Base-by-base conservation (phyloP, 2,113 vertebrate genomes). In the Serinus canaria region DNA sequence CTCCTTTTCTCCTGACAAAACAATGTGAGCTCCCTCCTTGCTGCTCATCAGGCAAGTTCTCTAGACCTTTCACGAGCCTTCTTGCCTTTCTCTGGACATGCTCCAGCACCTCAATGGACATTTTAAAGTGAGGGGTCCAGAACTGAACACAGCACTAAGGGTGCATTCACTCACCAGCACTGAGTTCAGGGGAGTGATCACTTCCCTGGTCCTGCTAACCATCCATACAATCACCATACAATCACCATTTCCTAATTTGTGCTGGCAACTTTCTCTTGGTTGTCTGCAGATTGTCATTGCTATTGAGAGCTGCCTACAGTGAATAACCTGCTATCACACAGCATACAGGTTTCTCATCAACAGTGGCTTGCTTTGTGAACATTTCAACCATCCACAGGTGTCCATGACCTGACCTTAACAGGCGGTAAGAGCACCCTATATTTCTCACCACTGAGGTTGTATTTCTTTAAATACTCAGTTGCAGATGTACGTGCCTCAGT, bases 11-110 rank as follows among this genome's bases (percentile, higher is more conserved):
- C 30, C 25, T 50, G 59, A 52, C 2, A n/a, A 20, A 66, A 58
- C 18, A 73, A 44, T 13, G 1, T 13, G 7, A 59, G 33, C 27
- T 67, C 31, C 6, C 19, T 67, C 44, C 37, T 44, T 44, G 33
- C 53, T 59, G 28, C 39, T 59, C 27, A 1, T 35, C 39, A 39
- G 13, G 8, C 0, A 0, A 24, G 4, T 27, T 66, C 52, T 33
- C 37, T 44, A 67, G 23, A 28, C 15, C 18, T 46, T n/a, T 59
- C 52, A 66, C 0, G 0, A 59, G 33, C 52, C 37, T 20, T 39
- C 33, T 44, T 81, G 52, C 7, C 60, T 33, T 59, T 46, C 44
- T 21, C 27, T 66, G 44, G 52, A 44, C 22, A 16, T 1, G 8
- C 10, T 67, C 27, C 44, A 89, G 44, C 44, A 52, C 19, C 23